Base-by-base conservation (phyloP, 2,797 vertebrate species). In the Megalops cyprinoides region DNA sequence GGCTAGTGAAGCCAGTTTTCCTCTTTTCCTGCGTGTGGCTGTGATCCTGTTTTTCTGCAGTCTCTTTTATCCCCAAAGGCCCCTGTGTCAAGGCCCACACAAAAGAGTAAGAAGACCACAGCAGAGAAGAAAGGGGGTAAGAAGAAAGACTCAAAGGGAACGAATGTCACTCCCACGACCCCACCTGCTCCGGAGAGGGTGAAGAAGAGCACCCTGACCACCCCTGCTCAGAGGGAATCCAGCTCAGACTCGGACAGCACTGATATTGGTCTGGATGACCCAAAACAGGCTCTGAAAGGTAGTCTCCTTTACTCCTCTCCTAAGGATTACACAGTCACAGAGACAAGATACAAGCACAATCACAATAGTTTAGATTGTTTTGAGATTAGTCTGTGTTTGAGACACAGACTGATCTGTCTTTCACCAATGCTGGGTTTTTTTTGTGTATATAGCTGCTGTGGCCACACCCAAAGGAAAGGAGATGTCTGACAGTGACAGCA, bases 381-480 rank as follows among this genome's bases (percentile, higher is more conserved):
- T n/a, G n/a, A n/a, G n/a, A n/a, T n/a, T n/a, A n/a, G n/a, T n/a
- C n/a, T n/a, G n/a, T n/a, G n/a, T n/a, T n/a, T n/a, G n/a, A n/a
- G n/a, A n/a, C n/a, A n/a, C n/a, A n/a, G n/a, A n/a, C n/a, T n/a
- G 62, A 8, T 34, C 9, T 34, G n/a, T 67, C 62, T 34, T 67
- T 39, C 5, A 34, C 31, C 12, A 15, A 34, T 4, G 10, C 4
- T 74, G 25, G 31, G 25, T 80, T 18, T 4, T 62, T 62, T 76
- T 78, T 79, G 37, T 1, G 1, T 53, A 74, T 77, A 23, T 62
- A 55, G 62, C 23, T 44, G 34, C n/a, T 28, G 7, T 49, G 89
- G 87, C 53, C 15, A 31, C 76, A 2, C 1, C 79, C 39, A 87
- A 76, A 78, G 87, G 83, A 81, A 90, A 86, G 62, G 87, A 55